Evolutionary conservation across 2,113 vertebrate species (phyloP), one percentile per base, ranked within the genome.

Genomic region (Ranitomeya variabilis): DNA sequence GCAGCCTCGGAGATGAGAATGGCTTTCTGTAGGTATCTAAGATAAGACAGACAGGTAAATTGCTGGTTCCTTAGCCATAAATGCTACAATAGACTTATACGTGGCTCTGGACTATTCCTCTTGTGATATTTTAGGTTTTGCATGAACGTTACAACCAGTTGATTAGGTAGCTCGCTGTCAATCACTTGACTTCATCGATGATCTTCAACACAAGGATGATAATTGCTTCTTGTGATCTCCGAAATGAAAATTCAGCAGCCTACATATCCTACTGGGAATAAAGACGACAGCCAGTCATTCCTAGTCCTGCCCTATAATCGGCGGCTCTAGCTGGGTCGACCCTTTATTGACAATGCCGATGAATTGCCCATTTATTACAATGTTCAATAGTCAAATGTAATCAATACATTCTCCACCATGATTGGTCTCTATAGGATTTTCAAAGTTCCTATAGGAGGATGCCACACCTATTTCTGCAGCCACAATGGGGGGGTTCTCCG

Each of bases 381-480:
- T 45, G 45, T 11, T 52, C 8, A 52, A 52, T 21, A 52, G 16
- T 52, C 37, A 10, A 52, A 5, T 10, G 45, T 5, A 15, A 45
- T 21, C 71, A 74, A 45, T 74, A 45, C 5, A 15, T 31, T 73
- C 69, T 73, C 26, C 13, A 2, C 67, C 26, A 2, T 51, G 71
- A 74, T 74, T 76, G 73, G 73, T 52, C 3, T 8, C 3, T 21
- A 76, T 45, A 76, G 73, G 73, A 52, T 76, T 21, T 76, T 7
- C 18, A 52, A 19, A 21, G 16, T 52, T 51, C 16, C 37, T 76
- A 11, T 51, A 76, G 73, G 73, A 26, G 18, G 59, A 45, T 71
- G 82, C 82, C 82, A 84, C 82, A 84, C 82, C 82, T 84, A 69
- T 84, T 66, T 71, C n/a, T 84, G 67, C 37, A 84, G 82, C 64